These are phyloP conservation scores for Cuniculus paca DNA, from an alignment of 2,797 vertebrate genomes.

Conservation along the genomic window DNA sequence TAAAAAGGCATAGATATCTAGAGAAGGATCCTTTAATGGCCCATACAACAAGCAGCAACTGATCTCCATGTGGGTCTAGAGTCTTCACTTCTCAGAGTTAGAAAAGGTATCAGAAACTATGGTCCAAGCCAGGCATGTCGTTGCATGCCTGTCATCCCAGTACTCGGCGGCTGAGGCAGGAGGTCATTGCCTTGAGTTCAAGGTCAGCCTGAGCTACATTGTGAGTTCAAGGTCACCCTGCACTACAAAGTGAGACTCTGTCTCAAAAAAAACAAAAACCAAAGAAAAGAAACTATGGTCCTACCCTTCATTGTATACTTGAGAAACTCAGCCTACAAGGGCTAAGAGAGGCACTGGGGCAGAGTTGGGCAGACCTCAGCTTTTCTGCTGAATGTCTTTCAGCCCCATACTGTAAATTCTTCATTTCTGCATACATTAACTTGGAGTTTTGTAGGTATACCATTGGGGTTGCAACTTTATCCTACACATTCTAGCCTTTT, in stretches of 20 bases:
- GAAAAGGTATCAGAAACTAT: background rate
- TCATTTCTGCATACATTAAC: background rate
- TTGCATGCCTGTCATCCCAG: background rate
- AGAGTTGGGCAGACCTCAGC: background rate
- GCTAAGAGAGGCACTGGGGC: background rate
- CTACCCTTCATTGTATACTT: background rate
- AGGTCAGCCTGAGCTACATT: background rate
- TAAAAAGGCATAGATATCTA: background rate
- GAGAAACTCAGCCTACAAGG: background rate
- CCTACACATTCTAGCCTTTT: background rate
- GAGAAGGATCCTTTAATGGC: background rate
- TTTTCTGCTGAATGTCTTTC: background rate
- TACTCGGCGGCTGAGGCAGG: background rate
- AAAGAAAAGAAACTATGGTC: background rate
- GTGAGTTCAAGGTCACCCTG: background rate
- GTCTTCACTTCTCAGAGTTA: conserved; percentile 1
- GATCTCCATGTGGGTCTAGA: background rate
- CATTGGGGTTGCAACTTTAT: background rate
- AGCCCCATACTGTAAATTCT: background rate
- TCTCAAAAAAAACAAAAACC: background rate
- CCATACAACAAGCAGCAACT: background rate
- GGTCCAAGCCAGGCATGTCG: no score
- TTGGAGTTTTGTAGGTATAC: background rate
- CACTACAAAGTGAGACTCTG: background rate
- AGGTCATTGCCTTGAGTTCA: background rate